Evolutionary conservation across 2,113 vertebrate species (phyloP).

Genomic region (Mesoclemmys tuberculata): DNA sequence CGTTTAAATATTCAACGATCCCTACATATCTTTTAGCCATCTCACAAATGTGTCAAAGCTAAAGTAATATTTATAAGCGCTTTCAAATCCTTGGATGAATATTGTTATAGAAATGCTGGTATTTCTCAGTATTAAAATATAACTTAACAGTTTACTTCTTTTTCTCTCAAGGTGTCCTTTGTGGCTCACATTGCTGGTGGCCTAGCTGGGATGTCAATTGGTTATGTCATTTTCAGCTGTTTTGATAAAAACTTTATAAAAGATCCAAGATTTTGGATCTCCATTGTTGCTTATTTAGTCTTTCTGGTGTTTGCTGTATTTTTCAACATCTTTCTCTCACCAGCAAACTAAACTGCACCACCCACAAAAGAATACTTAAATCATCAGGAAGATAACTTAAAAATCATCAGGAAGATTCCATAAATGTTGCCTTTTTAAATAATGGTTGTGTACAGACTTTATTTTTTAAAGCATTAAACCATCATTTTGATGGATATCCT

Average conservation of each 20-base stretch:
- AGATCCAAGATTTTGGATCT: slow-evolving; percentile 90
- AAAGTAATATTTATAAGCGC: not conserved
- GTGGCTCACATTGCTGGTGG: slow-evolving; percentile 91
- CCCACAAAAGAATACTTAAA: not conserved
- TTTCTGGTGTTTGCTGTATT: slow-evolving; percentile 87
- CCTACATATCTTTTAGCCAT: not conserved
- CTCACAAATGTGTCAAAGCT: not conserved
- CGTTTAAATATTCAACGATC: not conserved
- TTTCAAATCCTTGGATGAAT: not conserved
- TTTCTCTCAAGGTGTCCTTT: slow-evolving; percentile 86
- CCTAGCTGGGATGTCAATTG: slow-evolving; percentile 91
- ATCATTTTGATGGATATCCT: not conserved
- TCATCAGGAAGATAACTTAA: not conserved
- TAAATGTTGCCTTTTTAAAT: not conserved
- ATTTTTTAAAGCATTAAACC: not conserved
- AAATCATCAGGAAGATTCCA: not conserved
- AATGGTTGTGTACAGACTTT: not conserved
- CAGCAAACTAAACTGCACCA: slow-evolving; percentile 70
- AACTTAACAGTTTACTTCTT: not conserved
- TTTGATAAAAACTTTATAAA: slow-evolving; percentile 87
- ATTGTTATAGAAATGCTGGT: not conserved
- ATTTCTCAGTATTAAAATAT: not conserved
- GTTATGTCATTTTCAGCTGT: slow-evolving; percentile 90
- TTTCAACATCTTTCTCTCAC: slow-evolving; percentile 89
- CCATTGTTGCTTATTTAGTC: slow-evolving; percentile 81